phyloP scores from a whole-genome alignment of 2,113 vertebrate genomes.

The Solea senegalensis region DNA sequence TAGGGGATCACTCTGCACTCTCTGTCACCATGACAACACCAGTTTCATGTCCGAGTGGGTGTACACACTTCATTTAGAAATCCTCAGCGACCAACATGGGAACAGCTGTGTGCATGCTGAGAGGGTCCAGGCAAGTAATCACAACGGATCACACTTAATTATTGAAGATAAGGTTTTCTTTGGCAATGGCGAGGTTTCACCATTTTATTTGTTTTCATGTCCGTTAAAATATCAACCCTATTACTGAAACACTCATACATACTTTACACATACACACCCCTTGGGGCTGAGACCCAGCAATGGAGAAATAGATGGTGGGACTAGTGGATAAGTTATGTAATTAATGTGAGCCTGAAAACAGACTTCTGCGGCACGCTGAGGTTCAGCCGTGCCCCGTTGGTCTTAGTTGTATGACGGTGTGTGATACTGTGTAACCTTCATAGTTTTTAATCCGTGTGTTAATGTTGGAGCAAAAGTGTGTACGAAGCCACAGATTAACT shows the following conservation, averaged over 20 bases:
- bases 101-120: slow-evolving; percentile 72
- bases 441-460: background rate
- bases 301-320: background rate
- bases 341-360: no score
- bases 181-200: slow-evolving; percentile 21
- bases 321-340: background rate
- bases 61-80: slow-evolving; percentile 78
- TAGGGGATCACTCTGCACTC: slow-evolving; percentile 72
- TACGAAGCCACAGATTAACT: background rate
- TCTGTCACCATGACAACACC: slow-evolving; percentile 83
- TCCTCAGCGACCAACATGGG: slow-evolving; percentile 67
- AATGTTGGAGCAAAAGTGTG: background rate
- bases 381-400: no score
- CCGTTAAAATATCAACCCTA: no score
- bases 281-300: no score
- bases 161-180: slow-evolving; percentile 43
- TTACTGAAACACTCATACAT: no score
- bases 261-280: no score
- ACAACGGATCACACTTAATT: slow-evolving; percentile 63
- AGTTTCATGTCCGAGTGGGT: slow-evolving; percentile 75
- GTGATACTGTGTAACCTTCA: background rate
- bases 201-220: background rate
- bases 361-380: no score
- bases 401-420: no score
- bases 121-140: slow-evolving; percentile 67